Conservation (phyloP, 2,797 vertebrate species). For the Thalassophryne amazonica region DNA sequence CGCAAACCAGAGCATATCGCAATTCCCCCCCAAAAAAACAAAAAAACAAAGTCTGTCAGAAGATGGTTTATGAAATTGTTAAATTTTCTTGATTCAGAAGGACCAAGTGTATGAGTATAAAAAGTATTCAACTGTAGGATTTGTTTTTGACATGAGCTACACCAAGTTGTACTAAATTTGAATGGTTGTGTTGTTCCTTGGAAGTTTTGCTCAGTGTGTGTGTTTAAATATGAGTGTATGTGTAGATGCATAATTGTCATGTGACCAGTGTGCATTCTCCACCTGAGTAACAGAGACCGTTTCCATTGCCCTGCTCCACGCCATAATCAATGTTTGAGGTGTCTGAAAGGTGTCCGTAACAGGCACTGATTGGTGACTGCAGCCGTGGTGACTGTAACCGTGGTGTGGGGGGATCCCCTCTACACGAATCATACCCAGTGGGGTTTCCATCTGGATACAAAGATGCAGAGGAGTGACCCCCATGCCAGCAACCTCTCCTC, state of each 20-base stretch:
- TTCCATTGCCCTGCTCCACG: slow-evolving; percentile 80
- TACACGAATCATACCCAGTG: slow-evolving; percentile 79
- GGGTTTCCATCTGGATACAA: slow-evolving; percentile 63
- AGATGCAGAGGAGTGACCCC: slow-evolving; percentile 49
- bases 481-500: slow-evolving; percentile 69
- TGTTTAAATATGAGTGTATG: neutral
- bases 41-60: too few species aligned
- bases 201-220: too few species aligned
- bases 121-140: too few species aligned
- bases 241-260: slow-evolving; percentile 3
- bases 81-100: too few species aligned
- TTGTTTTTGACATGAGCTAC: too few species aligned
- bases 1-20: too few species aligned
- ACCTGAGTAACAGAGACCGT: slow-evolving; percentile 89
- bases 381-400: slow-evolving; percentile 75
- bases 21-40: too few species aligned
- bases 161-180: too few species aligned
- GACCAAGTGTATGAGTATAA: too few species aligned
- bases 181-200: too few species aligned
- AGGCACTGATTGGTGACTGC: slow-evolving; percentile 88
- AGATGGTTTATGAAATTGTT: too few species aligned
- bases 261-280: slow-evolving; percentile 63
- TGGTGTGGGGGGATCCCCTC: slow-evolving; percentile 70
- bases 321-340: slow-evolving; percentile 80
- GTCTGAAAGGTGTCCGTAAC: slow-evolving; percentile 81